Conservation (phyloP, 64 coral and sea anemone species). For the Pachyseris speciosa region DNA sequence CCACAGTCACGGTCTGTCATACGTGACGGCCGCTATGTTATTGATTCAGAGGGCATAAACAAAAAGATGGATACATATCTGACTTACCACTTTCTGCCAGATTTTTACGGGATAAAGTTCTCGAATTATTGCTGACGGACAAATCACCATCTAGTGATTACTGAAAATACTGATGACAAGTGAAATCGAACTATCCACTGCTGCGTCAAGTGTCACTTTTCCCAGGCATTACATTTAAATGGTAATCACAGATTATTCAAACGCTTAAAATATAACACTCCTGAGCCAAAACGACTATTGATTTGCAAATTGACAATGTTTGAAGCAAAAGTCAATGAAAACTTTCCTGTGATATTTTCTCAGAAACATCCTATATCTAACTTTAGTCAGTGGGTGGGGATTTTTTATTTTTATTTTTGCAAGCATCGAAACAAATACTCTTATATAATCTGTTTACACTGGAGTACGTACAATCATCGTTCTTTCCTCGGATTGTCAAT, state of each 20-base stretch:
- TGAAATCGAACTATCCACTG: not conserved
- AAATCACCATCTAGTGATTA: not conserved
- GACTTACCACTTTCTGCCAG: not conserved
- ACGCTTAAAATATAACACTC: too few relatives aligned
- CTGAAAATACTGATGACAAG: not conserved
- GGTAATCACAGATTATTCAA: not conserved
- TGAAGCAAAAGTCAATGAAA: not conserved
- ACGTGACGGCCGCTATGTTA: too few relatives aligned
- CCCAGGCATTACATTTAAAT: conserved; percentile 15
- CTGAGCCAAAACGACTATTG: not conserved
- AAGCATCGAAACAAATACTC: too few relatives aligned
- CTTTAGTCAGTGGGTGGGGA: too few relatives aligned
- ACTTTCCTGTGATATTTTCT: not conserved
- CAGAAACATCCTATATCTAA: too few relatives aligned
- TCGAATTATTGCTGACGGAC: not conserved
- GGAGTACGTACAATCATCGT: too few relatives aligned
- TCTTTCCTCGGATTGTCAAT: too few relatives aligned
- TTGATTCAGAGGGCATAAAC: too few relatives aligned
- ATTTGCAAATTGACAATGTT: not conserved
- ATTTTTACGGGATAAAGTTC: not conserved
- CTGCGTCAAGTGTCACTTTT: not conserved
- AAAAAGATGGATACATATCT: too few relatives aligned
- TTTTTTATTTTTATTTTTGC: too few relatives aligned
- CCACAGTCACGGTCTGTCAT: too few relatives aligned
- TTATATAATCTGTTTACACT: too few relatives aligned